Conservation (phyloP, 2,888 invertebrate genomes). For the Xanthia icteritia region DNA sequence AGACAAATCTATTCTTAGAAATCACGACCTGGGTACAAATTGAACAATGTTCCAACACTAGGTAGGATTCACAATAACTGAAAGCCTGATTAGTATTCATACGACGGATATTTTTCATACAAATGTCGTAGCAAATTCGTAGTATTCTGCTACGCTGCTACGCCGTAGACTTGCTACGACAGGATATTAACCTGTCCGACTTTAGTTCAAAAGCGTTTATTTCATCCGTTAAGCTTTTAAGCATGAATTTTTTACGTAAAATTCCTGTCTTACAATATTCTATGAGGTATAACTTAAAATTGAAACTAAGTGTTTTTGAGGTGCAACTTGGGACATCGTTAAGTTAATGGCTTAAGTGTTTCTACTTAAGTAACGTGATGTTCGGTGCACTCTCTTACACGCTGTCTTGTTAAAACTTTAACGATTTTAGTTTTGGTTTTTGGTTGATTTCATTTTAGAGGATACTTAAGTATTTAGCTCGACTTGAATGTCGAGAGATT, state of each 20-base stretch:
- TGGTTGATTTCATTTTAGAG: slow-evolving; percentile 2
- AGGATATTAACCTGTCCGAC: slow-evolving; percentile 67
- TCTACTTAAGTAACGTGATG: slow-evolving; percentile 44
- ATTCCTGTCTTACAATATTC: slow-evolving; percentile 48
- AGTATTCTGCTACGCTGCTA: slow-evolving; percentile 60
- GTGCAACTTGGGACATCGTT: slow-evolving; percentile 62
- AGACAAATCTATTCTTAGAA: slow-evolving; percentile 26
- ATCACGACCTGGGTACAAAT: slow-evolving; percentile 35
- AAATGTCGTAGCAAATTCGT: slow-evolving; percentile 64
- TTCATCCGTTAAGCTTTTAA: slow-evolving; percentile 61
- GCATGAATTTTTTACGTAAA: slow-evolving; percentile 51
- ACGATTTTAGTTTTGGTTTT: slow-evolving; percentile 32
- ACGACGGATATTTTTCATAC: slow-evolving; percentile 59
- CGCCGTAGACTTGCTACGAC: slow-evolving; percentile 67
- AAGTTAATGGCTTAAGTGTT: slow-evolving; percentile 62
- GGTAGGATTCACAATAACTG: slow-evolving; percentile 22
- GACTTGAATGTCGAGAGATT: no score
- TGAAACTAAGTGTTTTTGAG: slow-evolving; percentile 62
- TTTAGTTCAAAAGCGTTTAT: slow-evolving; percentile 61
- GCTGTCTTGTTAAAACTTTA: slow-evolving; percentile 31
- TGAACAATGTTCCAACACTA: slow-evolving; percentile 20
- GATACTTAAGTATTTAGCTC: not conserved
- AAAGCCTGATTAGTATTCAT: slow-evolving; percentile 52
- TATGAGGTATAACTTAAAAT: slow-evolving; percentile 63
- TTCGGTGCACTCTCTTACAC: slow-evolving; percentile 46